Evolutionary conservation across 2,113 vertebrate species (phyloP), one percentile per base, ranked within the genome.

Genomic region (Hassar affinis): DNA sequence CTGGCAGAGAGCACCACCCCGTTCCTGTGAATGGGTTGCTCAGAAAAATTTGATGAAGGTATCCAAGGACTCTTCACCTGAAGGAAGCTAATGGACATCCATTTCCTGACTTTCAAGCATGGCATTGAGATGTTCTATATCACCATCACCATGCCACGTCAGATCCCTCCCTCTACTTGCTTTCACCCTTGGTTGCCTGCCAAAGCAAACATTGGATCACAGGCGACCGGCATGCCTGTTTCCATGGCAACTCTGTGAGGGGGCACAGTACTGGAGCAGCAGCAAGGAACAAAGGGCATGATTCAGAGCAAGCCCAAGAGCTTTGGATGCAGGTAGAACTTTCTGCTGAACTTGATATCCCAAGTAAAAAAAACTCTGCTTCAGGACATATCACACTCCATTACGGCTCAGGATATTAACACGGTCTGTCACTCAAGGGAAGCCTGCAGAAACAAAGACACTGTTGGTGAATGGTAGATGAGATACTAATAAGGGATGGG

Each of bases 201-300:
- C 95, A 96, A 95, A 84, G 91, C 90, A 95, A 96, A 96, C 90
- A 94, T 30, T 47, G 87, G 89, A 87, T 91, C 64, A 49, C 84
- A 85, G 90, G 91, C 93, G 85, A 89, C 88, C 88, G 9, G 68
- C 78, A 85, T 78, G 80, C 87, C 62, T 0, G 92, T 91, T 94
- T 90, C 95, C 93, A 90, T 81, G 88, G 94, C 57, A 89, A 94
- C 89, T 49, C 88, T 89, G 84, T 85, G 72, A 87, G 86, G 91
- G 82, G 91, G 84, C 25, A 35, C 87, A 88, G 92, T 90, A 74
- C 90, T 33, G 90, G 92, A 95, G 94, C 93, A 90, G 20, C 88
- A 74, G 84, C 11, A 77, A 66, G 64, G 9, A 90, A 95, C 94
- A 95, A 96, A 96, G 94, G 92, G 88, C 89, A 88, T 87, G 88